Base-by-base conservation (phyloP, 2,113 vertebrate genomes). In the Chlamydotis undulata region DNA sequence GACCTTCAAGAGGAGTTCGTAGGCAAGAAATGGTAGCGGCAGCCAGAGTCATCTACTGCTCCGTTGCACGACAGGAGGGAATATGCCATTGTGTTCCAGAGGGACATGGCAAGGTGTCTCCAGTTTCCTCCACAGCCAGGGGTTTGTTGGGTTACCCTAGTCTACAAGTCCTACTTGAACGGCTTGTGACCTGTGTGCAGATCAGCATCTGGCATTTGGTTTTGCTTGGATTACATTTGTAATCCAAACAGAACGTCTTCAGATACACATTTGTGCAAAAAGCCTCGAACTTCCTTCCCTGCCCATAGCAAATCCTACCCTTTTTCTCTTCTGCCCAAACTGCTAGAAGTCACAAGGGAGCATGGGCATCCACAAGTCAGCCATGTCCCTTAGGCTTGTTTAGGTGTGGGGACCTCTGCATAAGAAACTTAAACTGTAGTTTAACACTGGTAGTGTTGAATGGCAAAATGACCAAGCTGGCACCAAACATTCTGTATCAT, bases 241-340 rank as follows among this genome's bases (percentile, higher is more conserved):
- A 37, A 52, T 87, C 7, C n/a, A 55, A 26, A 61, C 12, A 89
- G 31, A 63, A 68, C 11, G 19, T 39, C 24, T 87, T 61, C 61
- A 55, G 17, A 25, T 39, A 11, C 24, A n/a, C 7, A 12, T 70
- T 69, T 63, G 8, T 69, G 43, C 47, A 31, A 24, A 71, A 7
- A 64, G n/a, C n/a, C 14, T 57, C 4, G 28, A 53, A 28, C 37
- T 8, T 33, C 6, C 6, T 74, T 82, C 35, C 17, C 19, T 79
- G 14, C 12, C 9, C 0, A 0, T 61, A 33, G 26, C 26, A 80
- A 73, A 45, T 69, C 25, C 21, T 49, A 10, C 15, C 9, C 5
- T 57, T 80, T 52, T 65, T 33, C 7, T 21, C 4, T 88, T 29
- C 37, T 53, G 3, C 13, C 9, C 73, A n/a, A 61, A 26, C 45